Evolutionary conservation across 2,113 vertebrate species (phyloP), one percentile per base, ranked within the genome.

Genomic region (Hemiprocne comata): DNA sequence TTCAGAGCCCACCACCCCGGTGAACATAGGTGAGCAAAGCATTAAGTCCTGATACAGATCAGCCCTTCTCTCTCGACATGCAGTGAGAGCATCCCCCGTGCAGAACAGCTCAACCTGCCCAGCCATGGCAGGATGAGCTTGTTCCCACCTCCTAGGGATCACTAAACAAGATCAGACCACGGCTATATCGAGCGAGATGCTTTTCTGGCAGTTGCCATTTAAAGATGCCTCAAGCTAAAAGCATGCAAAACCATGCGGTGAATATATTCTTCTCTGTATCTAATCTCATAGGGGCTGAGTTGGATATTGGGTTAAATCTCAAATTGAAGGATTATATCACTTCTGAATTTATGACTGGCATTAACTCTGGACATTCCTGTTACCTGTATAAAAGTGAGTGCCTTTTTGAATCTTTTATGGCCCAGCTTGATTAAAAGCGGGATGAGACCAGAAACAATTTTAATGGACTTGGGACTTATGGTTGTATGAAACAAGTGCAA

Each of bases 401-500:
- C 21, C 48, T 71, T 81, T 92, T 67, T 64, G 21, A 90, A 81
- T 87, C 42, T 75, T 93, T 92, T 89, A 78, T 75, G 36, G 7
- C 57, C 34, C 5, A 2, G 19, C 61, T 92, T 91, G 70, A 89
- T 81, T 91, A 91, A 81, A 93, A 85, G 36, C n/a, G 31, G 36
- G 25, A 67, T 93, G 71, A 93, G 91, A 93, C 57, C 78, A 72
- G 71, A 93, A 95, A 64, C 74, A 60, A 51, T 72, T 89, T 78
- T 65, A 87, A 82, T 69, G 50, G 44, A 34, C 29, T 85, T 85
- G 50, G 24, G 85, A 69, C 38, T 87, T 34, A 53, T 1, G 1
- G 23, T 69, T 57, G 31, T 73, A n/a, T 87, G 69, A 75, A 91
- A 79, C 66, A 28, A 60, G 38, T 3, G 0, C 42, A 81, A 72